Evolutionary conservation across 2,113 vertebrate genomes (phyloP).

Genomic region (Lamprologus tigripictilis): DNA sequence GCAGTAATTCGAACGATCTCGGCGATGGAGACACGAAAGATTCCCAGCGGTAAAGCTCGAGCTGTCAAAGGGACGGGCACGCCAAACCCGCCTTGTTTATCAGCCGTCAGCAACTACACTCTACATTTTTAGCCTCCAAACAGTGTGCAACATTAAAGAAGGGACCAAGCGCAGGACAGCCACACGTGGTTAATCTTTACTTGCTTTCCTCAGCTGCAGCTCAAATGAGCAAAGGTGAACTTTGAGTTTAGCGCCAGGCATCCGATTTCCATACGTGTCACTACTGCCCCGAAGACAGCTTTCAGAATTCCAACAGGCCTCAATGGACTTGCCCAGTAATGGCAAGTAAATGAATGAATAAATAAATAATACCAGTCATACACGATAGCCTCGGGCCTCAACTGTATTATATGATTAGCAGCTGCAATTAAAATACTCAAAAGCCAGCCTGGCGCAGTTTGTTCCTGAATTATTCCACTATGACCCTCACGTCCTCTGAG

Average conservation of each 20-base stretch:
- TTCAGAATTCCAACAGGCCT: slow-evolving; percentile 35
- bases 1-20: slow-evolving; percentile 44
- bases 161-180: neutral
- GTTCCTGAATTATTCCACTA: slow-evolving; percentile 47
- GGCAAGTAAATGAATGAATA: slow-evolving; percentile 66
- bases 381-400: slow-evolving; percentile 39
- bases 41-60: slow-evolving; percentile 45
- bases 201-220: neutral
- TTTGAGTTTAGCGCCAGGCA: slow-evolving; percentile 36
- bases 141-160: slow-evolving; percentile 25
- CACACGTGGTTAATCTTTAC: slow-evolving; percentile 47
- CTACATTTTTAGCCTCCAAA: slow-evolving; percentile 42
- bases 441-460: slow-evolving; percentile 43
- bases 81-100: slow-evolving; percentile 59
- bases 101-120: slow-evolving; percentile 71
- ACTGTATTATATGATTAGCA: slow-evolving; percentile 68
- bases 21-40: slow-evolving; percentile 46
- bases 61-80: slow-evolving; percentile 56
- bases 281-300: slow-evolving; percentile 38
- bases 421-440: slow-evolving; percentile 63
- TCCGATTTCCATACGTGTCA: slow-evolving; percentile 55
- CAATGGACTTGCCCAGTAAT: slow-evolving; percentile 41
- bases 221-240: slow-evolving; percentile 37
- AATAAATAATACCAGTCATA: slow-evolving; percentile 64
- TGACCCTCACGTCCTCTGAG: slow-evolving; percentile 46